phyloP scores from a whole-genome alignment of 2,113 vertebrate species.

The Sus scrofa region DNA sequence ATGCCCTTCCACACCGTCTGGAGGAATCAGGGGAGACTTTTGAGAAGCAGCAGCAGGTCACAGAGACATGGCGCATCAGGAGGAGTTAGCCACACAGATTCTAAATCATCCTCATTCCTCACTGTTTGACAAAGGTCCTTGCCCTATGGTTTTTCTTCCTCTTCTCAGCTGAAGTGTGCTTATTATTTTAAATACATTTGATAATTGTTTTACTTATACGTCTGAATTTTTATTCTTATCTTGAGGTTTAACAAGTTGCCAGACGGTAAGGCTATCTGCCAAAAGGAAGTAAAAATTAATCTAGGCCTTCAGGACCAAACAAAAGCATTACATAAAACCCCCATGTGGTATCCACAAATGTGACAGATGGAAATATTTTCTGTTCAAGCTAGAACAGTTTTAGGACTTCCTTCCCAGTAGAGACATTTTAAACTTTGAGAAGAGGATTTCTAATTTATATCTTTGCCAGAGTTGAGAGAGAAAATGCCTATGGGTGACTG shows the following conservation, averaged over 20 bases:
- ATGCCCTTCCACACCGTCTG: neutral
- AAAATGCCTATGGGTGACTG: constrained; percentile 36
- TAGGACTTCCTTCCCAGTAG: constrained; percentile 61
- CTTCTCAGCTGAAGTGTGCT: neutral
- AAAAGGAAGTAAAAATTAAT: constrained; percentile 76
- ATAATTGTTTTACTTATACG: neutral
- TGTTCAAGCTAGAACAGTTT: constrained; percentile 68
- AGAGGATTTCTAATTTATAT: constrained; percentile 37
- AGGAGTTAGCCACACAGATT: neutral
- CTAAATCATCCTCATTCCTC: neutral
- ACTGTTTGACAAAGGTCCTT: neutral
- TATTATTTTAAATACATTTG: constrained; percentile 49
- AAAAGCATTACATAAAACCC: constrained; percentile 76
- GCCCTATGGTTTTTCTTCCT: neutral
- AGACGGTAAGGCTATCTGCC: constrained; percentile 60
- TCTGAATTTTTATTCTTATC: constrained; percentile 53
- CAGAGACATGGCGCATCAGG: neutral
- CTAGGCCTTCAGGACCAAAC: constrained; percentile 73
- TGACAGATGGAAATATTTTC: constrained; percentile 77
- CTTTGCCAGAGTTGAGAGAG: constrained; percentile 8
- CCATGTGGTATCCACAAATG: constrained; percentile 65
- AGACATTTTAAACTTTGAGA: constrained; percentile 74
- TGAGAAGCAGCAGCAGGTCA: neutral
- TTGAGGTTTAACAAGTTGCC: constrained; percentile 46
- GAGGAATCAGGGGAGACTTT: neutral